These are phyloP conservation scores for Drosophila sp. DNA, from an alignment of 1,140 invertebrate species.

Conservation along the genomic window DNA sequence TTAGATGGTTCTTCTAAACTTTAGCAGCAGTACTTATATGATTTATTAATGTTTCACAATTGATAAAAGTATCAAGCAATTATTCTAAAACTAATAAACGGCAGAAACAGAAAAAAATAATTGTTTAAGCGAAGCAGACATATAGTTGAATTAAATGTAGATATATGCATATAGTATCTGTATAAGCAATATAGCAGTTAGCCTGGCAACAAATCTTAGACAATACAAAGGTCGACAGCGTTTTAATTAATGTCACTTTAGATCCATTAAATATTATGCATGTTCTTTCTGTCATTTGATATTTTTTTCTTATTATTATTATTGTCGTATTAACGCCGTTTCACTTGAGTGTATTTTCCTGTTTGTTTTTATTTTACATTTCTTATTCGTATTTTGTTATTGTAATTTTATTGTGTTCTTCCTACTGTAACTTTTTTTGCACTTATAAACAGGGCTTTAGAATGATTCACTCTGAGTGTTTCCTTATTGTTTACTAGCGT, in stretches of 20 bases:
- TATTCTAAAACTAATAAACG: no score
- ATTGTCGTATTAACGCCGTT: conserved; percentile 11
- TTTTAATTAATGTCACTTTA: conserved; percentile 77
- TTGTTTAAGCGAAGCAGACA: not conserved
- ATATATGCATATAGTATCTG: conserved; percentile 15
- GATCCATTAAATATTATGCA: conserved; percentile 64
- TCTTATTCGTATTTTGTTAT: not conserved
- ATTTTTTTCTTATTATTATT: conserved; percentile 22
- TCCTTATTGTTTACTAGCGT: conserved; percentile 42
- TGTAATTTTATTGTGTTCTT: not conserved
- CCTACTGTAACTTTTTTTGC: conserved; percentile 12
- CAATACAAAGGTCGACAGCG: conserved; percentile 45
- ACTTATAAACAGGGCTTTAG: not conserved
- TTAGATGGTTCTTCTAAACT: no score
- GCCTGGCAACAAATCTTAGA: conserved; percentile 39
- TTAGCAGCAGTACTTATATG: no score
- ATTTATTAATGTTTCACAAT: no score
- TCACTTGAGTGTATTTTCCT: conserved; percentile 46
- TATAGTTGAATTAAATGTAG: not conserved
- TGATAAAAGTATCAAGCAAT: no score
- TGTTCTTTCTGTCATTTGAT: conserved; percentile 53
- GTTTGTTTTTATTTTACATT: conserved; percentile 10
- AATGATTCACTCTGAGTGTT: conserved; percentile 41
- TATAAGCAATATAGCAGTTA: conserved; percentile 17
- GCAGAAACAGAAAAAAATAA: not conserved